These are phyloP conservation scores for Trachurus trachurus DNA, from an alignment of 2,797 vertebrate species.

Conservation along the genomic window DNA sequence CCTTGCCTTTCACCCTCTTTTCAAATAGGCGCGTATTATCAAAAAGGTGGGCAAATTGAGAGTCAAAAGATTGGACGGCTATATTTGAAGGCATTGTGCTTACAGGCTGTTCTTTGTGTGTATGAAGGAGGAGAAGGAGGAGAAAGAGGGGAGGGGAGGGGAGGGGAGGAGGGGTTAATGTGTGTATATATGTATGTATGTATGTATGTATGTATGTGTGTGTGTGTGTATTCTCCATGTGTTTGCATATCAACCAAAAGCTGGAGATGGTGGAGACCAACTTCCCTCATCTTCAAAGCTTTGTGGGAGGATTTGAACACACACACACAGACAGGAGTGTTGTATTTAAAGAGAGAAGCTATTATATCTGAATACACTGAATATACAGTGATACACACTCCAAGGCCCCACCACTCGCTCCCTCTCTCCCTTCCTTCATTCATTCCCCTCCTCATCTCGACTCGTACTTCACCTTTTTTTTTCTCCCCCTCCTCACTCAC, in stretches of 20 bases:
- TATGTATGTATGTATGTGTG: slow-evolving; percentile 71
- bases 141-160: no score
- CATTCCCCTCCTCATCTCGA: neutral
- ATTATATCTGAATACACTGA: slow-evolving; percentile 76
- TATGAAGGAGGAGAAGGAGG: slow-evolving; percentile 4
- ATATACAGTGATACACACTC: slow-evolving; percentile 70
- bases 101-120: slow-evolving; percentile 64
- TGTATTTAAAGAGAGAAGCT: slow-evolving; percentile 69
- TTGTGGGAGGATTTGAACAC: slow-evolving; percentile 72
- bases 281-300: slow-evolving; percentile 77
- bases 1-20: slow-evolving; percentile 82
- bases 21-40: slow-evolving; percentile 83
- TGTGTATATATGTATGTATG: slow-evolving; percentile 72
- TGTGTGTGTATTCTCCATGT: slow-evolving; percentile 65
- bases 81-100: slow-evolving; percentile 85
- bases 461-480: slow-evolving; percentile 47
- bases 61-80: slow-evolving; percentile 84
- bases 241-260: slow-evolving; percentile 77
- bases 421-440: slow-evolving; percentile 23
- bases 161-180: slow-evolving; percentile 28
- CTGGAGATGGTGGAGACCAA: slow-evolving; percentile 71
- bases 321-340: slow-evolving; percentile 10
- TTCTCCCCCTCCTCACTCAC: slow-evolving; percentile 18
- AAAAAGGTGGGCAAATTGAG: slow-evolving; percentile 86
- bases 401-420: slow-evolving; percentile 36